These are phyloP conservation scores for Porites divaricata DNA, from an alignment of 92 coral and sea anemone species.

Conservation along the genomic window DNA sequence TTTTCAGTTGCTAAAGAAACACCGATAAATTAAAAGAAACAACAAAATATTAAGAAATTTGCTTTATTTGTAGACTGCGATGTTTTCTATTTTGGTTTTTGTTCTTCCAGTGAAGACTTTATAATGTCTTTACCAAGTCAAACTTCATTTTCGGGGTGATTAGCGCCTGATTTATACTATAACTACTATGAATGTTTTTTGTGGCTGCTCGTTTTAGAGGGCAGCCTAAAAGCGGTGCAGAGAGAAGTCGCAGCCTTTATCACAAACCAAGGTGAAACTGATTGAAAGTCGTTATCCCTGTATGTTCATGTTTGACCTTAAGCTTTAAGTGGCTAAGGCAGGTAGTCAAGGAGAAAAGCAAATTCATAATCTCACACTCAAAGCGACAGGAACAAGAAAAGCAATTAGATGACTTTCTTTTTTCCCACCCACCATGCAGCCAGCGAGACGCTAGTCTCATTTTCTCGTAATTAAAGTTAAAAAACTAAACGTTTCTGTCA, in stretches of 20 bases:
- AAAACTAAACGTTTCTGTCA: slow-evolving; percentile 30
- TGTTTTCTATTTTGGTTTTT: not conserved
- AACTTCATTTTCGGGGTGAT: slow-evolving; percentile 35
- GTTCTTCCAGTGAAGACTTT: slow-evolving; percentile 7
- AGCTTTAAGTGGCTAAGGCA: not conserved
- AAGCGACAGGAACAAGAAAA: slow-evolving; percentile 16
- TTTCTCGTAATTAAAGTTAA: slow-evolving; percentile 43
- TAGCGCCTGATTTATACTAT: slow-evolving; percentile 30
- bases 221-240: slow-evolving; percentile 10
- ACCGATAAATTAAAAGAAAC: slow-evolving; percentile 21
- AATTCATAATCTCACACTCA: not conserved
- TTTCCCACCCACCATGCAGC: slow-evolving; percentile 44
- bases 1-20: slow-evolving; percentile 16
- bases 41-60: slow-evolving; percentile 1
- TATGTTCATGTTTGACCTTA: not conserved
- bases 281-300: not conserved
- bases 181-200: not conserved
- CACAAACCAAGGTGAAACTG: not conserved
- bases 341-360: not conserved
- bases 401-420: slow-evolving; percentile 17
- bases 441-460: slow-evolving; percentile 48
- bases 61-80: not conserved
- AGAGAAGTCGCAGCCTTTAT: not conserved
- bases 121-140: slow-evolving; percentile 26
- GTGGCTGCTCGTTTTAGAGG: not conserved